phyloP scores from a whole-genome alignment of 2,888 invertebrate species.

The Stenodema calcarata region DNA sequence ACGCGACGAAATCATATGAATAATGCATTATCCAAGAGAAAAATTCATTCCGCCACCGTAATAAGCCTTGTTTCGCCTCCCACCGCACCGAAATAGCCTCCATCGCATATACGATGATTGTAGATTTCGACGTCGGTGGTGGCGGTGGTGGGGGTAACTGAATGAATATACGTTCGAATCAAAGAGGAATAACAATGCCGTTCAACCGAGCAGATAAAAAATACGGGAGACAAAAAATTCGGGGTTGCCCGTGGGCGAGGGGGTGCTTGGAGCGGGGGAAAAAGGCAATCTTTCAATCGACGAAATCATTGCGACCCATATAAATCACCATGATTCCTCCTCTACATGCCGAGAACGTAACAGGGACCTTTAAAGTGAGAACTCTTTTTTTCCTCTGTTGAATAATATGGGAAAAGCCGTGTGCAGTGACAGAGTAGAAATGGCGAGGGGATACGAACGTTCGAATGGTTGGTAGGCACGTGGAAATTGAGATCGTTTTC shows the following conservation, averaged over 20 bases:
- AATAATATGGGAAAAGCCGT: neutral
- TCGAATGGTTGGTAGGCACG: neutral
- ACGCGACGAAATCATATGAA: neutral
- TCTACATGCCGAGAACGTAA: neutral
- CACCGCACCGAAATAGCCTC: neutral
- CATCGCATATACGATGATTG: neutral
- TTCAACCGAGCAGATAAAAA: neutral
- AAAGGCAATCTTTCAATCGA: conserved; percentile 2
- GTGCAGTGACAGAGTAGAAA: neutral
- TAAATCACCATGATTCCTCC: neutral
- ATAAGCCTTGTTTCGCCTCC: neutral
- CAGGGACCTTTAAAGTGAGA: neutral
- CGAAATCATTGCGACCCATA: neutral
- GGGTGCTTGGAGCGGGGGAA: neutral
- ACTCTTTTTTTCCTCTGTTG: neutral
- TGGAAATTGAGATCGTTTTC: neutral
- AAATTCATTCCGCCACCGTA: neutral
- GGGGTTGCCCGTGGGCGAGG: neutral
- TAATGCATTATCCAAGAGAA: neutral
- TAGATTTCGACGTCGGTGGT: neutral
- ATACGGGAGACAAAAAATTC: neutral
- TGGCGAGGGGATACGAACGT: neutral
- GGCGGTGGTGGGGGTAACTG: neutral
- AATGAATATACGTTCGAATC: neutral
- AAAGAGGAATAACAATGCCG: neutral